Conservation (phyloP, 1,140 invertebrate genomes). For the Mycetomoellerius zeteki region DNA sequence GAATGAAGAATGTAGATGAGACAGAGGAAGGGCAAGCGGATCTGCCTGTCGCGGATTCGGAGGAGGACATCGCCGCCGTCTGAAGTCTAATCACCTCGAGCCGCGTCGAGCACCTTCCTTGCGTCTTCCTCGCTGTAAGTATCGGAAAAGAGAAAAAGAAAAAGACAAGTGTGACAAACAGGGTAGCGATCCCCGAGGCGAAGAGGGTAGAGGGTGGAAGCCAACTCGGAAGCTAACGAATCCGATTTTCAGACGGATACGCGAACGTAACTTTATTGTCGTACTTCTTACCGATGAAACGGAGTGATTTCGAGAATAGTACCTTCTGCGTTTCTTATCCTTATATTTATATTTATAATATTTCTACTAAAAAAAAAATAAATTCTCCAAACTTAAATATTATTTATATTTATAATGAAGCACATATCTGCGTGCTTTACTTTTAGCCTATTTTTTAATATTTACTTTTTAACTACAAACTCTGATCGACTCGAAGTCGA, state of each 20-base stretch:
- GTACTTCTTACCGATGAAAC: not conserved
- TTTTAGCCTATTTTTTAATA: no score
- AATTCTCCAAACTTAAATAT: no score
- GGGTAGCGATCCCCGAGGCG: not conserved
- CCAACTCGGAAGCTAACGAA: not conserved
- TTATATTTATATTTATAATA: no score
- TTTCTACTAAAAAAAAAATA: no score
- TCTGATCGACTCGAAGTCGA: not conserved
- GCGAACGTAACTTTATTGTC: not conserved
- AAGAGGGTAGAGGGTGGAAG: no score
- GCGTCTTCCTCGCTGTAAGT: conserved; percentile 77
- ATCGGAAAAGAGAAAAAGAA: not conserved
- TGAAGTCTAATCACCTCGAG: conserved; percentile 70
- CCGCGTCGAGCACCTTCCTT: conserved; percentile 61
- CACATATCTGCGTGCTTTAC: no score
- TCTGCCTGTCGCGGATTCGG: conserved; percentile 77
- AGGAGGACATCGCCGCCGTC: conserved; percentile 76
- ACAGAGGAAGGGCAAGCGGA: conserved; percentile 70
- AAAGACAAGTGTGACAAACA: not conserved
- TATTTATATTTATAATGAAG: no score
- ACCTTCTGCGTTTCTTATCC: not conserved
- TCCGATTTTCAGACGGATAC: conserved; percentile 4
- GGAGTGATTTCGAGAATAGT: not conserved
- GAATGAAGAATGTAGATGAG: conserved; percentile 80
- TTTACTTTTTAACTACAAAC: not conserved